These are phyloP conservation scores for Stegana nigrithorax DNA, from an alignment of 2,888 invertebrate genomes.

Conservation along the genomic window DNA sequence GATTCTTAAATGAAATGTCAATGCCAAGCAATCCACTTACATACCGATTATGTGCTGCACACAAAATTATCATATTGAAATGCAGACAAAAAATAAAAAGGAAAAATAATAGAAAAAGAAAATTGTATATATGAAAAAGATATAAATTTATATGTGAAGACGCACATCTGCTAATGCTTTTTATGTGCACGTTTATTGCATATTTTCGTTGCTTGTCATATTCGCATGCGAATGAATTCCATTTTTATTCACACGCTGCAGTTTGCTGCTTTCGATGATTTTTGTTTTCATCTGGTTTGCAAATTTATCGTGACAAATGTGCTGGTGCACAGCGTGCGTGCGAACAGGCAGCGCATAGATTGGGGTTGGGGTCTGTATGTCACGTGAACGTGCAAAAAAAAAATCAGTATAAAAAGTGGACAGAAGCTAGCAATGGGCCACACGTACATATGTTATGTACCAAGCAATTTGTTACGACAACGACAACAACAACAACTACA, in stretches of 20 bases:
- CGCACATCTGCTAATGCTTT: neutral
- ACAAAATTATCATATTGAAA: neutral
- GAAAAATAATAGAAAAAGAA: neutral
- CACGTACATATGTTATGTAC: neutral
- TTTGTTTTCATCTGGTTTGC: neutral
- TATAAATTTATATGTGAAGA: neutral
- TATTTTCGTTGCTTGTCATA: neutral
- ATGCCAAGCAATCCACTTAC: neutral
- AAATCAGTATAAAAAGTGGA: neutral
- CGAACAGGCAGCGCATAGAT: neutral
- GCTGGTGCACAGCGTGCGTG: neutral
- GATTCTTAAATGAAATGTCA: conserved; percentile 2
- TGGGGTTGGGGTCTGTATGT: too few relatives aligned
- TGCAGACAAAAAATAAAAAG: neutral
- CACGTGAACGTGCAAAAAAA: neutral
- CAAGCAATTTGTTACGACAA: neutral
- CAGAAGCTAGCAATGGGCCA: neutral
- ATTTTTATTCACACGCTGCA: too few relatives aligned
- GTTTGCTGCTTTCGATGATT: neutral
- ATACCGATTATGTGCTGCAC: neutral
- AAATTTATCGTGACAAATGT: conserved; percentile 3
- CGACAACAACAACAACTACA: neutral
- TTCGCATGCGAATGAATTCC: neutral
- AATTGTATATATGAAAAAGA: too few relatives aligned
- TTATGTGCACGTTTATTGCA: neutral